These are phyloP conservation scores for Dasyurus viverrinus DNA, from an alignment of 2,113 vertebrate genomes.

Conservation along the genomic window DNA sequence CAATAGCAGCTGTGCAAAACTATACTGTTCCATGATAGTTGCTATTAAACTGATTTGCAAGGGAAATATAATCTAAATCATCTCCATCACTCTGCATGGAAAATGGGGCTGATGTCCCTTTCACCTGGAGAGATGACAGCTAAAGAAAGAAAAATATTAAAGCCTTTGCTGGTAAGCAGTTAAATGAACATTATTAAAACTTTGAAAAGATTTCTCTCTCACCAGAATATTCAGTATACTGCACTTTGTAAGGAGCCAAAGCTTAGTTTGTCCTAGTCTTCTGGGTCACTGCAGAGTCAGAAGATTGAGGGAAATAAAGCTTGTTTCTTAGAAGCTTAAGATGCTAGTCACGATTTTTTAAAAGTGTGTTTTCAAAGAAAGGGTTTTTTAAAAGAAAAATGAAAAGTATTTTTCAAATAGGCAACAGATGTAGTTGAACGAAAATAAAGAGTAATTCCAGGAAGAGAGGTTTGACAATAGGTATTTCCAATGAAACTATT, in stretches of 20 bases:
- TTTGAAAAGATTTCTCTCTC: not conserved
- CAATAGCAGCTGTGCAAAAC: constrained; percentile 49
- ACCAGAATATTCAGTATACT: not conserved
- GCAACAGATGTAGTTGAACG: not conserved
- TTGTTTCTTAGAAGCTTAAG: constrained; percentile 19
- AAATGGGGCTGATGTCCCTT: constrained; percentile 21
- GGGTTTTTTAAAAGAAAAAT: not conserved
- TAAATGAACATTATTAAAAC: not conserved
- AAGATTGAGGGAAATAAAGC: not conserved
- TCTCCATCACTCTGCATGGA: constrained; percentile 51
- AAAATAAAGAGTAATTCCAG: not conserved
- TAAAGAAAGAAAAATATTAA: not conserved
- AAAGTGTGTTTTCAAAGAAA: not conserved
- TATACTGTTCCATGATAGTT: not conserved
- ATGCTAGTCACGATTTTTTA: not conserved
- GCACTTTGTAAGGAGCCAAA: not conserved
- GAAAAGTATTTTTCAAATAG: not conserved
- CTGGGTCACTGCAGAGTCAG: not conserved
- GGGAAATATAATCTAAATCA: constrained; percentile 61
- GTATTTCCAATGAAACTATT: not conserved
- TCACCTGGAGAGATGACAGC: constrained; percentile 10
- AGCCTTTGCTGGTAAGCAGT: not conserved
- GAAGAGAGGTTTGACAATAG: not conserved
- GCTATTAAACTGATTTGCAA: constrained; percentile 57
- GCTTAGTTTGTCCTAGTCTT: not conserved